phyloP scores from a whole-genome alignment of 2,888 invertebrate species.

The Eupithecia insigniata region DNA sequence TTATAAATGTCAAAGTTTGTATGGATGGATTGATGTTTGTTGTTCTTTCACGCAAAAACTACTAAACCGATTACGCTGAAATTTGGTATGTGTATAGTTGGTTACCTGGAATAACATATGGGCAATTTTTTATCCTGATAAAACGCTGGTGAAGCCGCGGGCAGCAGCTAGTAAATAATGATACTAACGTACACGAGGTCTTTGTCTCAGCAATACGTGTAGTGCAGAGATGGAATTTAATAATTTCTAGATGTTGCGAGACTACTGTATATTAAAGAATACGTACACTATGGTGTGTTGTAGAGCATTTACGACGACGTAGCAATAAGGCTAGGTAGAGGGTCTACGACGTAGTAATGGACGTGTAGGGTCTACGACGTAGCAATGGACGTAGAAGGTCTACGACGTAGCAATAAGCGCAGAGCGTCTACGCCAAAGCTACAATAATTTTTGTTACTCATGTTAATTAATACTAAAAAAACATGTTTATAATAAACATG shows the following conservation, averaged over 20 bases:
- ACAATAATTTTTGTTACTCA: neutral
- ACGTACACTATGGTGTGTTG: too few species aligned
- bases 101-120: too few species aligned
- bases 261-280: neutral
- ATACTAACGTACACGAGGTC: too few species aligned
- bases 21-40: too few species aligned
- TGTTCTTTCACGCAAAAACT: too few species aligned
- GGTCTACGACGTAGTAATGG: neutral
- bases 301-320: neutral
- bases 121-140: too few species aligned
- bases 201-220: too few species aligned
- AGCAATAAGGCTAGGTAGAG: neutral
- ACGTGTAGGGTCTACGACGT: neutral
- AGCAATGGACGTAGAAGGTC: neutral
- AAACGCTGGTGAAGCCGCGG: too few species aligned
- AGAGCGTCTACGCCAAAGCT: neutral
- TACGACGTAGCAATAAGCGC: conserved; percentile 9
- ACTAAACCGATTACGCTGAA: too few species aligned
- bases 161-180: too few species aligned
- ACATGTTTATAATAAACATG: neutral
- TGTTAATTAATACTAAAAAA: neutral
- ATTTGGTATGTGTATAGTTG: too few species aligned
- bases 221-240: neutral
- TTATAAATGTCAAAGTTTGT: too few species aligned
- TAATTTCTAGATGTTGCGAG: neutral